Conservation (phyloP, 2,797 vertebrate genomes). For the Thalassophryne amazonica region DNA sequence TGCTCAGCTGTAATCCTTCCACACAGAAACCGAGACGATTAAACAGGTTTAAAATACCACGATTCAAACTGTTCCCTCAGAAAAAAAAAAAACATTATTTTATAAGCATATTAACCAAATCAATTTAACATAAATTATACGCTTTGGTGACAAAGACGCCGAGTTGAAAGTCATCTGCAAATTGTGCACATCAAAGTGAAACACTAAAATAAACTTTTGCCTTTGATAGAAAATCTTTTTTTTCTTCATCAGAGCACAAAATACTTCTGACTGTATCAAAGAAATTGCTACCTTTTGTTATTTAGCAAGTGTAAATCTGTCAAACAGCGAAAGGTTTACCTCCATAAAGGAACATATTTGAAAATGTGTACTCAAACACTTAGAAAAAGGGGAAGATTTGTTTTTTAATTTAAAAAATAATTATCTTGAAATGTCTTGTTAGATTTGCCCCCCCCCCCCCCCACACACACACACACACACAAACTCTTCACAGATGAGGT, state of each 20-base stretch:
- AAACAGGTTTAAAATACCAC: slow-evolving; percentile 82
- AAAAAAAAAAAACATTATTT: slow-evolving; percentile 74
- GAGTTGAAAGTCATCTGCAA: slow-evolving; percentile 81
- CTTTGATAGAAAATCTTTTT: slow-evolving; percentile 54
- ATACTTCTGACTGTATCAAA: slow-evolving; percentile 40
- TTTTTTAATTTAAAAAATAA: too few species aligned
- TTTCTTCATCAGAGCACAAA: slow-evolving; percentile 45
- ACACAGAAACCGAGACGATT: slow-evolving; percentile 76
- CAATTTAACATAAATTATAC: slow-evolving; percentile 87
- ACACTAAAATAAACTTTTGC: slow-evolving; percentile 77
- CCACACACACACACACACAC: too few species aligned
- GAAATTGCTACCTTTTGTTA: slow-evolving; percentile 41
- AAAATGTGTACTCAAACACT: slow-evolving; percentile 13
- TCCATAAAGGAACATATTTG: slow-evolving; percentile 6
- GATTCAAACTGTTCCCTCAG: slow-evolving; percentile 73
- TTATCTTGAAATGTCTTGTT: slow-evolving; percentile 72
- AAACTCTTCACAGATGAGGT: slow-evolving; percentile 47
- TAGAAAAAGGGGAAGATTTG: slow-evolving; percentile 41
- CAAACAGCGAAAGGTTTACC: slow-evolving; percentile 43
- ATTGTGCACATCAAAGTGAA: slow-evolving; percentile 81
- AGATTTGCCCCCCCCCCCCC: slow-evolving; percentile 53
- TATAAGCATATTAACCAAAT: slow-evolving; percentile 86
- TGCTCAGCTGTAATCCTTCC: slow-evolving; percentile 73
- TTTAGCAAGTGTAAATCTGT: slow-evolving; percentile 41
- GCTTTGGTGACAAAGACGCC: slow-evolving; percentile 73